Evolutionary conservation across 2,113 vertebrate species (phyloP), one percentile per base, ranked within the genome.

Genomic region (Dromaius novaehollandiae): DNA sequence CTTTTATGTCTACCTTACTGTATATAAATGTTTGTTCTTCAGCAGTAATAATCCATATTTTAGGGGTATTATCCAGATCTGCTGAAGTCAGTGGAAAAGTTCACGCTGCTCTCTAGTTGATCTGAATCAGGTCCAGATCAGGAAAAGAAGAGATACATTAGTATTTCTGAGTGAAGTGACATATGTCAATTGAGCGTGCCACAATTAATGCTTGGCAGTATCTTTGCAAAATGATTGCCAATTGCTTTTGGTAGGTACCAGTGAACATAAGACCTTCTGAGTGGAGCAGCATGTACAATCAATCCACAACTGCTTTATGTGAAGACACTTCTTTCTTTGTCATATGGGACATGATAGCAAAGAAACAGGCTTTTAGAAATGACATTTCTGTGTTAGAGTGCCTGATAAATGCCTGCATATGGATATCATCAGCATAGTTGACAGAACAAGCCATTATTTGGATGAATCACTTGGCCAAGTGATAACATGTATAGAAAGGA

Each of bases 1-100:
- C 28, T 71, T 90, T 82, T 63, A 8, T 50, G 63, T 38, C 34
- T 53, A 36, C 26, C 44, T 80, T 63, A 85, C 70, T 79, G 51
- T 46, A 79, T 28, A 42, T 28, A 69, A 86, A 70, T 69, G 30
- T 60, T 86, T 55, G 46, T 60, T 85, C 91, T 82, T 85, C 38
- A 64, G 65, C 14, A 68, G 69, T 26, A 86, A n/a, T 55, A 60
- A 88, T 50, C 53, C 7, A 16, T n/a, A 73, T 88, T 96, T 87
- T 61, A 85, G 42, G 42, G 32, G 66, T 40, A 34, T 65, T 42
- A 93, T 88, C 86, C 69, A 86, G 6, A 85, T 61, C 79, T 88
- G 36, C 24, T 86, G 82, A 95, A 93, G 88, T 86, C 77, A 82
- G 74, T 76, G 69, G 16, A 86, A 44, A 80, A 48, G 58, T 61